Evolutionary conservation across 2,113 vertebrate species (phyloP), one percentile per base, ranked within the genome.

Genomic region (Catharus bicknelli): DNA sequence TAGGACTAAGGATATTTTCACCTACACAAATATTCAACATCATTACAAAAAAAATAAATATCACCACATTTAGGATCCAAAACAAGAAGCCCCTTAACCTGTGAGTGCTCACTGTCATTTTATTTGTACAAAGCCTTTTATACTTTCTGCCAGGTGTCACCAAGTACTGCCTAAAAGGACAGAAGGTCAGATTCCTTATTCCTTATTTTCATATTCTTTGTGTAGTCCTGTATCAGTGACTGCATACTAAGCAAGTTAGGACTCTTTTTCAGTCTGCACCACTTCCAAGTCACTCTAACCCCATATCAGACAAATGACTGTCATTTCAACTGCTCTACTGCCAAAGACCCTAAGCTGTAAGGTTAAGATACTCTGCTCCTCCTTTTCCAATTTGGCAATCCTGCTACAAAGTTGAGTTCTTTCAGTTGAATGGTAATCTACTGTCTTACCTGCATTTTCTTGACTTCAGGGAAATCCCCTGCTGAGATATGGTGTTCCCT

Each of bases 401-500:
- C 64, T n/a, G 16, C 12, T 63, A 55, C 6, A 73, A 86, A 69
- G 30, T 53, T 23, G 20, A 51, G 22, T n/a, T 47, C 51, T 42
- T 82, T 51, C 50, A 74, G 25, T 40, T 61, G 14, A 67, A 88
- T 17, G 40, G 23, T 30, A 68, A 42, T 36, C 36, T 75, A 69
- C 16, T n/a, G 78, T 45, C 9, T 69, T 97, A 99, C 99, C 99
- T 99, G 99, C 99, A 99, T 99, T 96, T 98, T 98, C 91, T 96
- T 94, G 86, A 99, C 98, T 53, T 98, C 99, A 40, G 99, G 99
- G 93, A 99, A 99, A 97, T 99, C 99, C 10, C 99, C 99, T 9
- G 99, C 97, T 57, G 99, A 99, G 93, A 99, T 99, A 96, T 99
- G 99, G 73, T 99, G 97, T 90, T 99, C 99, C 43, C 98, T 97